Base-by-base conservation (phyloP, 2,888 invertebrate genomes). In the Euzophera pinguis region DNA sequence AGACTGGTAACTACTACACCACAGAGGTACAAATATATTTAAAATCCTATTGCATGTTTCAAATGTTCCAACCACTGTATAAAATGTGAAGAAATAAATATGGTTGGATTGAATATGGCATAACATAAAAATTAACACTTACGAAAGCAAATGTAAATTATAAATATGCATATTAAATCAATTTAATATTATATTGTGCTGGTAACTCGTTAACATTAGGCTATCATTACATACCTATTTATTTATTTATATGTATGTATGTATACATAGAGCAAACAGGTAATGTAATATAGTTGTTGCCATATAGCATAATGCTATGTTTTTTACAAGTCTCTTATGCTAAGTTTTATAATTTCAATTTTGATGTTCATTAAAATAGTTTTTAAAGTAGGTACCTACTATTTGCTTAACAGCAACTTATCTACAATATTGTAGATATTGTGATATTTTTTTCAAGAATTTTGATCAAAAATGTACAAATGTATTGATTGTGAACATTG, bases 371-470 rank as follows among this genome's bases (percentile, higher is more conserved):
- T 34, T 32, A 12, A n/a, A 45, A 9, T 16, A 13, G 16, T 14
- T 32, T 32, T 29, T 45, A 45, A 32, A n/a, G n/a, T n/a, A n/a
- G n/a, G 45, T 45, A 45, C 10, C 22, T 9, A 14, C 32, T n/a
- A n/a, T n/a, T 32, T 9, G 45, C 45, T 45, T 39, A 41, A 14
- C 29, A 10, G 45, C 45, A 14, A 45, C 32, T 9, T 43, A 43
- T n/a, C 13, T 2, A 8, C 22, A 29, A 12, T n/a, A 29, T 29
- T 17, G 17, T 1, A 12, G 13, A 13, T 45, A 16, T 10, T 45
- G 32, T 45, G 45, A 45, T 45, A 45, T 45, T 27, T 43, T 16
- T 14, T 45, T 45, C 32, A 45, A 16, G 16, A 32, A 5, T 22
- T n/a, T n/a, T 5, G 22, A 22, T 22, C 22, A 22, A 5, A 16